Evolutionary conservation across 2,797 vertebrate genomes (phyloP).

Genomic region (Semaprochilodus insignis): DNA sequence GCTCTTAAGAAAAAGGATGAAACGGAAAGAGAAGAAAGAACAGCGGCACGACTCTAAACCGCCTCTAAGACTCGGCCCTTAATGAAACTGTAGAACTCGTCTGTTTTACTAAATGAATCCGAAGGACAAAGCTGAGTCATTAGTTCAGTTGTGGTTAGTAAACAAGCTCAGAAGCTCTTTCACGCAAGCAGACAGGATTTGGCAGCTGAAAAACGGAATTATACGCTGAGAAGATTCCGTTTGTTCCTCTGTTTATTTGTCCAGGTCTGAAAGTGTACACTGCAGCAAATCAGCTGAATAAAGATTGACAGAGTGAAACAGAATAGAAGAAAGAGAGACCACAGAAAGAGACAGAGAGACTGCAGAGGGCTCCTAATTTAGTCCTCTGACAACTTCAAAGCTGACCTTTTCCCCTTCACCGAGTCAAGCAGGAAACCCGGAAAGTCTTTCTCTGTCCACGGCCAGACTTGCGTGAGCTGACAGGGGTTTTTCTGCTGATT

Average conservation of each 20-base stretch:
- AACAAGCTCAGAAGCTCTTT: not conserved
- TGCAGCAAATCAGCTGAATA: not conserved
- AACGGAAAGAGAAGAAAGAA: not conserved
- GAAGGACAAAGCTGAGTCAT: not conserved
- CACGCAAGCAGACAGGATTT: not conserved
- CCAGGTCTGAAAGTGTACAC: not conserved
- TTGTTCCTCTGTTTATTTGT: not conserved
- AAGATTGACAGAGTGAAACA: constrained; percentile 4
- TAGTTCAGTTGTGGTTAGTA: not conserved
- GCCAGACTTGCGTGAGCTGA: not conserved
- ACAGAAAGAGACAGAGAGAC: not conserved
- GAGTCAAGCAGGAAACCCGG: not conserved
- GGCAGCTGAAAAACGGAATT: not conserved
- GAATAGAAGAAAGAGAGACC: not conserved
- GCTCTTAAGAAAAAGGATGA: not conserved
- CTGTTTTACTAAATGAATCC: not conserved
- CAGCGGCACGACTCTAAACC: not conserved
- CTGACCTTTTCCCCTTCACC: not conserved
- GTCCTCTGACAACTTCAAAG: constrained; percentile 20
- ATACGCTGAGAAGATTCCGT: not conserved
- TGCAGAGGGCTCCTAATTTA: not conserved
- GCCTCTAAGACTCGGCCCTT: not conserved
- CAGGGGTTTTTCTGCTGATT: not conserved
- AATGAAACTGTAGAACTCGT: not conserved
- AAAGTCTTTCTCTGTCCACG: not conserved